Percentiles rank a stretch among this genome's conserved stretches.
These are phyloP conservation scores for Zoanthus gigantus DNA, from an alignment of 92 coral and sea anemone species.

Conservation along the genomic window DNA sequence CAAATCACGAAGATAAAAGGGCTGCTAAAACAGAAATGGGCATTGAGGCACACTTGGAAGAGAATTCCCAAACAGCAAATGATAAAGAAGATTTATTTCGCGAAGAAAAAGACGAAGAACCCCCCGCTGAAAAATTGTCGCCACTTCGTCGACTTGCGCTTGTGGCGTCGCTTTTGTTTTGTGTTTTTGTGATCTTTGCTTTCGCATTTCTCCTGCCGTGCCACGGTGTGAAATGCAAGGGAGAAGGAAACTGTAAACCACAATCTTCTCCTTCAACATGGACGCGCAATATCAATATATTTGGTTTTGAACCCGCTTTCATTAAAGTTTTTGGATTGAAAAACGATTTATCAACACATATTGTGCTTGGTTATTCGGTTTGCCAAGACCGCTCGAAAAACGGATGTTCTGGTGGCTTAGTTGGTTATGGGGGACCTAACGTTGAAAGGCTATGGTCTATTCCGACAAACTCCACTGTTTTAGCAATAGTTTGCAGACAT, in stretches of 20 bases:
- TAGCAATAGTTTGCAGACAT: background rate
- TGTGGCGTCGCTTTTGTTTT: constrained; percentile 75
- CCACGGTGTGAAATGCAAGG: constrained; percentile 73
- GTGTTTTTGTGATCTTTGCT: constrained; percentile 87
- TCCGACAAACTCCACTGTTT: constrained; percentile 8
- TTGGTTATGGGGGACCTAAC: background rate
- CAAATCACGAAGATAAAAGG: background rate
- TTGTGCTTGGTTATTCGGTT: constrained; percentile 15
- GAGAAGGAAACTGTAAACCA: constrained; percentile 58
- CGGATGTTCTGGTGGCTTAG: background rate
- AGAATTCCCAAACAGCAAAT: constrained; percentile 24
- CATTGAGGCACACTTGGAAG: constrained; percentile 24
- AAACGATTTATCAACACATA: background rate
- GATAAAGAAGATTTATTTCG: constrained; percentile 42
- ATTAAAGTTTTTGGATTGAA: constrained; percentile 1
- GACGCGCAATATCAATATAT: constrained; percentile 68
- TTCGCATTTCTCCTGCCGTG: constrained; percentile 89
- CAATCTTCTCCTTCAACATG: constrained; percentile 47
- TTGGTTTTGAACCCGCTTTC: constrained; percentile 40
- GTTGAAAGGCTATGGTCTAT: constrained; percentile 7
- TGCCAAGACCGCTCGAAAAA: constrained; percentile 5
- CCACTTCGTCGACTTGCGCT: constrained; percentile 72
- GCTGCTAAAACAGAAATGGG: constrained; percentile 1
- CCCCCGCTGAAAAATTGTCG: constrained; percentile 44
- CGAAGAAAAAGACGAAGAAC: constrained; percentile 47